Percentiles rank a stretch among this genome's conserved stretches.
Conservation (phyloP, 2,888 invertebrate species). For the Mythimna vitellina region DNA sequence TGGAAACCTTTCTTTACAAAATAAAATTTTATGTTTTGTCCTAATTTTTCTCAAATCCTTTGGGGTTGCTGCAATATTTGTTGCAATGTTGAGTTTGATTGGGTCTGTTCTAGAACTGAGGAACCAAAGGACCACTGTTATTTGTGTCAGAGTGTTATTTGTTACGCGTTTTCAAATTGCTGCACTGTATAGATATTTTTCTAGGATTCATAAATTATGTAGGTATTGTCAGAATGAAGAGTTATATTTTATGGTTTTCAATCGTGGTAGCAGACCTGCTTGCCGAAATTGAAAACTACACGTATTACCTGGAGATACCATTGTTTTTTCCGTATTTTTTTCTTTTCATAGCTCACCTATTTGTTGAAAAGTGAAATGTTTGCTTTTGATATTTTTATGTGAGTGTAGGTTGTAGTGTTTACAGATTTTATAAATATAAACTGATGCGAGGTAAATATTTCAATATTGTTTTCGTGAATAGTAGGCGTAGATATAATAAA, state of each 20-base stretch:
- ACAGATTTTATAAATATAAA: constrained; percentile 8
- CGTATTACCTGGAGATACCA: too few relatives aligned
- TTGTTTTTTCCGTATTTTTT: too few relatives aligned
- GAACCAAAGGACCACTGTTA: neutral
- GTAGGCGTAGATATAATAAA: constrained; percentile 17
- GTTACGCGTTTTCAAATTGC: constrained; percentile 1
- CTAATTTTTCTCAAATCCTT: constrained; percentile 7
- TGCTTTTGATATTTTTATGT: constrained; percentile 5
- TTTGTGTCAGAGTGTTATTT: constrained; percentile 7
- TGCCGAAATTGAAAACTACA: too few relatives aligned
- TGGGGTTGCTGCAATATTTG: constrained; percentile 37
- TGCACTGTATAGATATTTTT: neutral
- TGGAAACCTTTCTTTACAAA: neutral
- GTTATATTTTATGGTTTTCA: neutral
- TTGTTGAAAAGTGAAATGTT: constrained; percentile 6
- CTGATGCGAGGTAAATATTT: constrained; percentile 10
- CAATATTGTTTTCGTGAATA: constrained; percentile 15
- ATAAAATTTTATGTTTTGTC: neutral
- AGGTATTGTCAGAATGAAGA: neutral
- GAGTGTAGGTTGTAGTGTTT: constrained; percentile 27
- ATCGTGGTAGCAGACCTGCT: neutral
- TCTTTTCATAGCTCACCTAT: neutral
- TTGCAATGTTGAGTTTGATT: constrained; percentile 28
- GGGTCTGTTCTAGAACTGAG: constrained; percentile 1
- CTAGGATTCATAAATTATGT: too few relatives aligned